phyloP scores from a whole-genome alignment of 2,888 invertebrate species.

The Eupsilia transversa region DNA sequence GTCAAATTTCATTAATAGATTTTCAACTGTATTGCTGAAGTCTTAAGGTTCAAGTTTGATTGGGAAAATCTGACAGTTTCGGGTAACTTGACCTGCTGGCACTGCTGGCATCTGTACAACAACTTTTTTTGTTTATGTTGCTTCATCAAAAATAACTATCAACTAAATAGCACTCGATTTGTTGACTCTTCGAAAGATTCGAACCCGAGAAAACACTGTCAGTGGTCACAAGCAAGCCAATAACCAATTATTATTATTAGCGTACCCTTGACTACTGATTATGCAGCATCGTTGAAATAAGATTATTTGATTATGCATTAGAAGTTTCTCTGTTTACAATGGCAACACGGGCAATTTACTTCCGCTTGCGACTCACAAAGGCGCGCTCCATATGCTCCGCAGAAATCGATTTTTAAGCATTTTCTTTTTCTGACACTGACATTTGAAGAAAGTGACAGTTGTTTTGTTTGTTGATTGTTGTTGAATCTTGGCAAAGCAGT shows the following conservation, averaged over 20 bases:
- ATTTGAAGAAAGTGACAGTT: constrained; percentile 27
- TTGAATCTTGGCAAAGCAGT: background rate
- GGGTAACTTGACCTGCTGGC: too few species aligned
- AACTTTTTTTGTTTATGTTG: too few species aligned
- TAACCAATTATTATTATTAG: too few species aligned
- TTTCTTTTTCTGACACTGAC: constrained; percentile 18
- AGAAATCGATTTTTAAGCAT: background rate
- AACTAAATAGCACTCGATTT: background rate
- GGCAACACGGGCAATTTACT: background rate
- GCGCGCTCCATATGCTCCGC: background rate
- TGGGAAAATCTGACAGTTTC: too few species aligned
- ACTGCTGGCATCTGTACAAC: too few species aligned
- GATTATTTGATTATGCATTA: background rate
- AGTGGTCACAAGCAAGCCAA: too few species aligned
- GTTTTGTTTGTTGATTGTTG: constrained; percentile 42
- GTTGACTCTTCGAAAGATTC: background rate
- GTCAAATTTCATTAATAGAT: too few species aligned
- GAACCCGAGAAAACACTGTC: background rate
- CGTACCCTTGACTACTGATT: background rate
- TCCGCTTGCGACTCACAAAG: background rate
- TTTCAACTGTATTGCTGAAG: too few species aligned
- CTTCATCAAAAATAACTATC: too few species aligned
- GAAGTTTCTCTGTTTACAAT: background rate
- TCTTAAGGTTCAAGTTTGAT: too few species aligned
- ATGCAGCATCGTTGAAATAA: background rate